Evolutionary conservation across 92 coral and sea anemone genomes (phyloP), one percentile per base, ranked within the genome.

Genomic region (Diadumene lineata): DNA sequence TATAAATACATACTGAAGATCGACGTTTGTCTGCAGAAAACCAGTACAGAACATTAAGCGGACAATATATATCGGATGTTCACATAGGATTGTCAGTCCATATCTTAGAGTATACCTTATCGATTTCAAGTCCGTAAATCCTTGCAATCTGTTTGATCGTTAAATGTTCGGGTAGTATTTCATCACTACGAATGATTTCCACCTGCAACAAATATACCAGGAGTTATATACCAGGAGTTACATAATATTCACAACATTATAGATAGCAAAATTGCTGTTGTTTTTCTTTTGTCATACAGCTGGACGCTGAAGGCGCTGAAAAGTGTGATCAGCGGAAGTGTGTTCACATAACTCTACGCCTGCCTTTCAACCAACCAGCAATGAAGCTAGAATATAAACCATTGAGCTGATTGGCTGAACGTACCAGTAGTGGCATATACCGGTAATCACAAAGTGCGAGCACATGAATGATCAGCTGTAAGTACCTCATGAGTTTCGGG

Each of bases 151-250:
- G 93, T 32, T 91, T 85, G 85, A 88, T 79, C 19, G 89, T 84
- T 60, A 91, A 63, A 51, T 88, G 77, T 22, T 73, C 92, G 32
- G 81, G 76, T 25, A 91, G 56, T 11, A 91, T 84, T 73, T 91
- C 97, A 31, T 88, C 97, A 31, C 93, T 76, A 34, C 97, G 97
- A 18, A 86, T 72, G n/a, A 91, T 79, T 67, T 91, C 93, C n/a
- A 83, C 88, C 97, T 91, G 65, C 16, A 44, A 57, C 7, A 16
- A 31, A 31, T 46, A 56, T 6, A 23, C 23, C 81, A 48, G 55
- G 46, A 60, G 65, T 60, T 23, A 60, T 10, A 23, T n/a, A n/a
- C n/a, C n/a, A n/a, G 26, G 25, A 8, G 8, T 16, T 53, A 23
- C n/a, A 53, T 53, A 16, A 23, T 53, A 16, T 16, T 53, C 25